phyloP scores from a whole-genome alignment of 1,140 invertebrate genomes.

The Xylocopa sonorina region DNA sequence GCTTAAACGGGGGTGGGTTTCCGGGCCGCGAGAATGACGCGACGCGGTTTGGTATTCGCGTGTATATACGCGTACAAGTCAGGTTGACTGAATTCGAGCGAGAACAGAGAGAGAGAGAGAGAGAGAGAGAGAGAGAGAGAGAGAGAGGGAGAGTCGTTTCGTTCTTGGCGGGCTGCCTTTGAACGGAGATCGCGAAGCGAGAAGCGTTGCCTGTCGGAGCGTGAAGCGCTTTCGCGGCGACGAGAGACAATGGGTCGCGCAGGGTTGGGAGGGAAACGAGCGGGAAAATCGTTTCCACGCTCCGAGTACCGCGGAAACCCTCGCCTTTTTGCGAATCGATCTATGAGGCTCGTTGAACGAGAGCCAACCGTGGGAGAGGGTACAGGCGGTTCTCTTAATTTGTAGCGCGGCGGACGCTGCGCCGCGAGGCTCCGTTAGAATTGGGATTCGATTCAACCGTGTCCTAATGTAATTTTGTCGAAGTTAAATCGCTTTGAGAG shows the following conservation, averaged over 20 bases:
- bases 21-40: too few species aligned
- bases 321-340: slow-evolving; percentile 32
- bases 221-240: slow-evolving; percentile 21
- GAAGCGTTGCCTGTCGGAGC: slow-evolving; percentile 24
- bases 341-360: slow-evolving; percentile 15
- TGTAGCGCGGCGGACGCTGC: slow-evolving; percentile 22
- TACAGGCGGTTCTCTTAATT: slow-evolving; percentile 33
- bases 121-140: neutral
- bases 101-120: neutral
- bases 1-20: too few species aligned
- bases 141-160: neutral
- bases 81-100: too few species aligned
- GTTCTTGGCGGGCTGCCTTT: neutral
- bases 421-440: slow-evolving; percentile 30
- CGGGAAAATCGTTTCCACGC: slow-evolving; percentile 28
- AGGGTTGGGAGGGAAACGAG: neutral
- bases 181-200: slow-evolving; percentile 8
- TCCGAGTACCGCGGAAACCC: neutral
- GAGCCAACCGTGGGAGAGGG: neutral
- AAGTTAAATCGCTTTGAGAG: slow-evolving; percentile 47
- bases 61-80: too few species aligned
- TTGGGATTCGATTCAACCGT: slow-evolving; percentile 24
- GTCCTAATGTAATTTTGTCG: slow-evolving; percentile 33
- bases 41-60: too few species aligned
- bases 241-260: slow-evolving; percentile 25